These are phyloP conservation scores for Pseudorasbora parva DNA, from an alignment of 2,113 vertebrate species.

Conservation along the genomic window DNA sequence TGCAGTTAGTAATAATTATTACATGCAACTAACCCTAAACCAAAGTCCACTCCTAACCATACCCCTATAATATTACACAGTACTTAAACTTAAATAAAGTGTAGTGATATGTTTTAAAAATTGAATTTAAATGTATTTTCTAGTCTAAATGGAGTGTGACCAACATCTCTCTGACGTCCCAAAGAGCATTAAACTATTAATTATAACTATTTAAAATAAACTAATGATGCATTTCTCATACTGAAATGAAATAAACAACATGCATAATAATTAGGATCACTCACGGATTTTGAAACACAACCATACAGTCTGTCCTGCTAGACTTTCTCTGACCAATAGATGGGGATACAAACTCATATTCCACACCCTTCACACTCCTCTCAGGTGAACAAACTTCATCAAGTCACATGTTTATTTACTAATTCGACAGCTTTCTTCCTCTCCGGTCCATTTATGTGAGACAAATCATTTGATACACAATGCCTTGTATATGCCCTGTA, in stretches of 20 bases:
- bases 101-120: too few relatives aligned
- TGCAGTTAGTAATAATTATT: too few relatives aligned
- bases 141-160: too few relatives aligned
- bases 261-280: neutral
- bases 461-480: neutral
- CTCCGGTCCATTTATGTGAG: neutral
- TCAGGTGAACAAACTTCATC: neutral
- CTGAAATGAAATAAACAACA: neutral
- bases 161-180: too few relatives aligned
- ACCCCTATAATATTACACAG: too few relatives aligned
- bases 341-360: conserved; percentile 49
- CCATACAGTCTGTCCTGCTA: neutral
- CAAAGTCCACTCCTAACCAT: too few relatives aligned
- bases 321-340: conserved; percentile 40
- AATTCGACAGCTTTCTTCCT: neutral
- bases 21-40: too few relatives aligned
- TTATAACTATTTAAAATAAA: neutral
- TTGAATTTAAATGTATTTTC: too few relatives aligned
- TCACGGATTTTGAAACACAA: neutral
- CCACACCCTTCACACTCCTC: neutral
- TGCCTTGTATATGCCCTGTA: neutral
- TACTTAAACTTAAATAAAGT: too few relatives aligned
- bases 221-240: neutral
- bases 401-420: neutral
- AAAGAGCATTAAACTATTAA: neutral